Percentiles rank a stretch among this genome's conserved stretches.
These are phyloP conservation scores for Chrysopa pallens DNA, from an alignment of 1,140 invertebrate species.

Conservation along the genomic window DNA sequence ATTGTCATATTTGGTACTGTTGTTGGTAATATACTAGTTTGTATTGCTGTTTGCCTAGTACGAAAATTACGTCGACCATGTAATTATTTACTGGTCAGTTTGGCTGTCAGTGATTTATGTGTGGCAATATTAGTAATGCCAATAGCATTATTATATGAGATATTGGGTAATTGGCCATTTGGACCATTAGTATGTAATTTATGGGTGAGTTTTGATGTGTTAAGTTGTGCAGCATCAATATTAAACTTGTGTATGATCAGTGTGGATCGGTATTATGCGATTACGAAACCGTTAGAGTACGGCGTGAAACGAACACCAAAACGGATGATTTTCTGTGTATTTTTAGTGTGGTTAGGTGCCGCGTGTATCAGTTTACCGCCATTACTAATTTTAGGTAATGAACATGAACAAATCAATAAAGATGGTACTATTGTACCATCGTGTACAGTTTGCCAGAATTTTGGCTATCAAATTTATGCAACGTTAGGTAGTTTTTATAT, in stretches of 20 bases:
- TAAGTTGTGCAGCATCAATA: conserved; percentile 74
- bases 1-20: conserved; percentile 64
- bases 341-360: conserved; percentile 75
- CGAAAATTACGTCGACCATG: conserved; percentile 65
- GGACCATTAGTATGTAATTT: conserved; percentile 69
- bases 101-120: conserved; percentile 77
- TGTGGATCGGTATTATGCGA: conserved; percentile 75
- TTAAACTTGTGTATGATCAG: conserved; percentile 86
- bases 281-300: conserved; percentile 79
- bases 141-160: conserved; percentile 66
- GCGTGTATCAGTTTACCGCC: conserved; percentile 79
- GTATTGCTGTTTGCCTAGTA: conserved; percentile 70
- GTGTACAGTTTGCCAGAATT: conserved; percentile 74
- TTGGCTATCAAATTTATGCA: conserved; percentile 78
- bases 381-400: conserved; percentile 73
- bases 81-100: conserved; percentile 77
- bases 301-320: conserved; percentile 70
- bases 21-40: conserved; percentile 79
- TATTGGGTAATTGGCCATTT: conserved; percentile 68
- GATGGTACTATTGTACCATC: conserved; percentile 25
- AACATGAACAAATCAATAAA: conserved; percentile 34
- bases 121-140: conserved; percentile 71
- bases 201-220: conserved; percentile 69
- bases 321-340: conserved; percentile 68
- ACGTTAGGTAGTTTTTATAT: conserved; percentile 82